These are phyloP conservation scores for Sebastes diploproa DNA, from an alignment of 2,797 vertebrate species.

Conservation along the genomic window DNA sequence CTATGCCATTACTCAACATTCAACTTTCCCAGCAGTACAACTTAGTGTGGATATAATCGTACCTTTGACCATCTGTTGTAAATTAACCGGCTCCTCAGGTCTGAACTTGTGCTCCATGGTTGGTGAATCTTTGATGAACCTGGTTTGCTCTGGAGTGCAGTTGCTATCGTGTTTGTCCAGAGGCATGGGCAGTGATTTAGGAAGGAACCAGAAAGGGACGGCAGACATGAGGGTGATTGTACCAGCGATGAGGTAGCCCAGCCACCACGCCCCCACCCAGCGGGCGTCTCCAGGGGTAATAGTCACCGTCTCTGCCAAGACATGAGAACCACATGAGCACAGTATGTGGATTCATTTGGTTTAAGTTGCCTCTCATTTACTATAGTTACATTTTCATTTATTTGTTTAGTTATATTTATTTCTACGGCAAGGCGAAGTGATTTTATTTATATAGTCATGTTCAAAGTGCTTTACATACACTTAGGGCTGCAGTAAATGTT, in stretches of 20 bases:
- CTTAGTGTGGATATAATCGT: neutral
- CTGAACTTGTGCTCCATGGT: slow-evolving; percentile 73
- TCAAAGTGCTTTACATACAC: neutral
- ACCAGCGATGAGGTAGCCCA: slow-evolving; percentile 93
- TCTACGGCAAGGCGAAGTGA: neutral
- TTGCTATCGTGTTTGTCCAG: slow-evolving; percentile 78
- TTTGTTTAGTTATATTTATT: neutral
- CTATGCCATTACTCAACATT: neutral
- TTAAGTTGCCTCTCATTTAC: neutral
- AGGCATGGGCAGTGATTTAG: slow-evolving; percentile 84
- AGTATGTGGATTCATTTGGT: neutral
- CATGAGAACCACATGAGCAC: neutral
- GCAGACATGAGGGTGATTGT: slow-evolving; percentile 86
- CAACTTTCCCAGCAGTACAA: neutral
- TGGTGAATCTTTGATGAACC: slow-evolving; percentile 86
- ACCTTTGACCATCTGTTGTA: slow-evolving; percentile 90
- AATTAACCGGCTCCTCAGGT: slow-evolving; percentile 77
- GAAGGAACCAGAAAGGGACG: slow-evolving; percentile 94
- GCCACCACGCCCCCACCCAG: slow-evolving; percentile 98
- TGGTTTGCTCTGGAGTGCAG: slow-evolving; percentile 85
- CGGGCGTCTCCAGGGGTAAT: slow-evolving; percentile 88
- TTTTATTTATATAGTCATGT: neutral
- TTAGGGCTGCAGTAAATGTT: neutral
- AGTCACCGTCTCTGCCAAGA: slow-evolving; percentile 80
- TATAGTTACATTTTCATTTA: neutral